A percentile compares a stretch with the other conserved stretches of the same genome.
phyloP scores from a whole-genome alignment of 1,140 invertebrate species.

The Calephelis virginiensis region DNA sequence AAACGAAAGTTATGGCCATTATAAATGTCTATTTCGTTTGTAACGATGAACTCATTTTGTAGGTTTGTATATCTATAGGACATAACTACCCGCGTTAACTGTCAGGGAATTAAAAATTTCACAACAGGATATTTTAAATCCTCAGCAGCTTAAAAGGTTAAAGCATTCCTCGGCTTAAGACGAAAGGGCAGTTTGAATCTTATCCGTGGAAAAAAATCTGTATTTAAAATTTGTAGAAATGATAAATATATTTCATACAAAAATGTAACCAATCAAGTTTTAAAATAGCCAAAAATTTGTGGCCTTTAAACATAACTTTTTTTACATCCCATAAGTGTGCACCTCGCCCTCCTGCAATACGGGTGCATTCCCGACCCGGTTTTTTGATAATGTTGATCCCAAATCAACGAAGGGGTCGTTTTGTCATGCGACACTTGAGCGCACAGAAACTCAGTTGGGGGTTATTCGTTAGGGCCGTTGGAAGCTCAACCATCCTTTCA shows the following conservation, averaged over 20 bases:
- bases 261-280: neutral
- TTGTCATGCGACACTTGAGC: conserved; percentile 75
- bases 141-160: no score
- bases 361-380: conserved; percentile 70
- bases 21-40: no score
- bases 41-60: no score
- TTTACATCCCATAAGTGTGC: conserved; percentile 41
- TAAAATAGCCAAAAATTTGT: neutral
- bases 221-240: no score
- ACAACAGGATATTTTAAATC: no score
- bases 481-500: conserved; percentile 51
- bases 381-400: conserved; percentile 70
- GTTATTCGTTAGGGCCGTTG: conserved; percentile 60
- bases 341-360: conserved; percentile 58
- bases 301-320: conserved; percentile 16
- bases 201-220: no score
- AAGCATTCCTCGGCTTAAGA: no score
- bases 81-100: no score
- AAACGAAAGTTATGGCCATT: no score
- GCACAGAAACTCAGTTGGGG: conserved; percentile 57
- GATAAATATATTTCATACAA: neutral
- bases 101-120: no score
- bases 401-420: conserved; percentile 66
- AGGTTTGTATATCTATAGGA: no score
- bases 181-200: no score